These are phyloP conservation scores for Megalurothrips usitatus DNA, from an alignment of 2,888 invertebrate genomes.

Conservation along the genomic window DNA sequence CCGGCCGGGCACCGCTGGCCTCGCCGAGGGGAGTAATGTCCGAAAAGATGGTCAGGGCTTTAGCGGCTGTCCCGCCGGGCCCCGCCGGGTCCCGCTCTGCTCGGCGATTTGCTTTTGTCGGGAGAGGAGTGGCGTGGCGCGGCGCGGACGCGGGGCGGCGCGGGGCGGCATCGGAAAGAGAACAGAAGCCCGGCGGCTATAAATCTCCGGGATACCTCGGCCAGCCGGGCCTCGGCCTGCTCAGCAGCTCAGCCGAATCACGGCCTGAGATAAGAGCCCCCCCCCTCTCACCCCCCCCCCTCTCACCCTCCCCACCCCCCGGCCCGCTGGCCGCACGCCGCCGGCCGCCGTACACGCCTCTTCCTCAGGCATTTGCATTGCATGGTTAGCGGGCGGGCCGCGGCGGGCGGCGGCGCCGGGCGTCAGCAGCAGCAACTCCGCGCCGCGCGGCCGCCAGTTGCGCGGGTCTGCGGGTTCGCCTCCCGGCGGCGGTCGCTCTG, in stretches of 20 bases:
- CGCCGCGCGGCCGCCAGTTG: too few relatives aligned
- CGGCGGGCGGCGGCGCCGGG: too few relatives aligned
- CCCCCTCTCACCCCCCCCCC: neutral
- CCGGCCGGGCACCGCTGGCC: neutral
- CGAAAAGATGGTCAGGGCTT: slow-evolving; percentile 4
- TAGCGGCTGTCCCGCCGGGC: neutral
- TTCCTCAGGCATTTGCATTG: slow-evolving; percentile 11
- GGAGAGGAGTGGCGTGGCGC: neutral
- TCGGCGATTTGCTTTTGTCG: slow-evolving; percentile 7
- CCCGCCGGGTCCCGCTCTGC: neutral
- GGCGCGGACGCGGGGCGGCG: neutral
- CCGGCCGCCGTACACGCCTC: neutral
- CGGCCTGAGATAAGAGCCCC: neutral
- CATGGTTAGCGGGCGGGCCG: too few relatives aligned
- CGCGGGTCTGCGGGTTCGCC: too few relatives aligned
- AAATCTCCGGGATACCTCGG: slow-evolving; percentile 9
- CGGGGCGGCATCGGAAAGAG: neutral
- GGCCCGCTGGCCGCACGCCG: neutral
- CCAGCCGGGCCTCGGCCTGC: neutral
- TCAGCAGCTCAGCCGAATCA: too few relatives aligned
- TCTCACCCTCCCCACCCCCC: neutral
- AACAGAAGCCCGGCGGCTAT: neutral
- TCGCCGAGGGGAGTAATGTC: neutral
- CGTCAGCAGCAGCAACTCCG: too few relatives aligned
- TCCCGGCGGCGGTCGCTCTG: too few relatives aligned